Percentiles rank a stretch among this genome's conserved stretches.
Evolutionary conservation across 2,888 invertebrate species (phyloP).

Genomic region (Limenitis camilla): DNA sequence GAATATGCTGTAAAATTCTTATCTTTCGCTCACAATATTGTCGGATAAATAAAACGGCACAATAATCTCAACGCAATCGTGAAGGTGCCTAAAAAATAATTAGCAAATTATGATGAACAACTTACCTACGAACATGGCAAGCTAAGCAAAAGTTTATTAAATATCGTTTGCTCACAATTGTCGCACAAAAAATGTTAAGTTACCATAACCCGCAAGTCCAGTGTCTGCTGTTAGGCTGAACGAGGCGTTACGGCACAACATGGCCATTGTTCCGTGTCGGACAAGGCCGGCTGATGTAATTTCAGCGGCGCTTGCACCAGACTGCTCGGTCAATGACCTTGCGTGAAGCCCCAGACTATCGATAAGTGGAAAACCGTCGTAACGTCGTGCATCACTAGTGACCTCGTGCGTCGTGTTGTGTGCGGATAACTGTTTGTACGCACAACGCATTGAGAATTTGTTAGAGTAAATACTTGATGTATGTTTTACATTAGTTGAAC

Average conservation of each 20-base stretch:
- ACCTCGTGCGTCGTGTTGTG: slow-evolving; percentile 17
- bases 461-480: neutral
- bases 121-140: no score
- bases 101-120: no score
- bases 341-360: slow-evolving; percentile 40
- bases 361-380: slow-evolving; percentile 29
- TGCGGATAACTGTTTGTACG: slow-evolving; percentile 14
- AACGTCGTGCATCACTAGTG: slow-evolving; percentile 36
- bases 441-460: slow-evolving; percentile 10
- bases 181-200: neutral
- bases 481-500: no score
- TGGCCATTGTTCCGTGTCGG: slow-evolving; percentile 61
- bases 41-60: no score
- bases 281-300: slow-evolving; percentile 68
- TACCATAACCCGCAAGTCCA: neutral
- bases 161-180: neutral
- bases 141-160: no score
- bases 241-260: slow-evolving; percentile 23
- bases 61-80: no score
- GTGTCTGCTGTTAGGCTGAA: slow-evolving; percentile 14
- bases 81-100: no score
- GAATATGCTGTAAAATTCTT: no score
- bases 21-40: no score
- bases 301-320: slow-evolving; percentile 49
- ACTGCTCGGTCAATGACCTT: slow-evolving; percentile 62